These are phyloP conservation scores for Cydia strobilella DNA, from an alignment of 1,140 invertebrate species.

Conservation along the genomic window DNA sequence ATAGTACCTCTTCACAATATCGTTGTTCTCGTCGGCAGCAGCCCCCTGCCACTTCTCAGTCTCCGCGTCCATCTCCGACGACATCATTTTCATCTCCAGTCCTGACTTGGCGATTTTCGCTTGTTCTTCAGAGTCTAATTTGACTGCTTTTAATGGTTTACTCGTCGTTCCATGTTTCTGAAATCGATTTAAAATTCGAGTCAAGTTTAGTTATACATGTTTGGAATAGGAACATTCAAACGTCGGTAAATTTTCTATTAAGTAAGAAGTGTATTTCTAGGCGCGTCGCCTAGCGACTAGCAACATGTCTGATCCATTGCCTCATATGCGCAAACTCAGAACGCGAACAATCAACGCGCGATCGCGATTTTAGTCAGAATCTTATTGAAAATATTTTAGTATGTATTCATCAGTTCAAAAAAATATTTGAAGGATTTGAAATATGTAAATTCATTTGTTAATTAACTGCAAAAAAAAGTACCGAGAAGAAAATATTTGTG, in stretches of 20 bases:
- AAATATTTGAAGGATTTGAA: too few relatives aligned
- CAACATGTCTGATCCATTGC: conserved; percentile 17
- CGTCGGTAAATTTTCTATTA: neutral
- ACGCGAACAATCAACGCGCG: neutral
- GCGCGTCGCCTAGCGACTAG: neutral
- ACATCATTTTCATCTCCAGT: conserved; percentile 98
- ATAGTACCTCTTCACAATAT: conserved; percentile 94
- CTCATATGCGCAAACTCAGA: neutral
- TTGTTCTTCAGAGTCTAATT: conserved; percentile 96
- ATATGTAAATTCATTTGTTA: too few relatives aligned
- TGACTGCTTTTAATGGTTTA: conserved; percentile 95
- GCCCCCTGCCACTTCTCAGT: conserved; percentile 96
- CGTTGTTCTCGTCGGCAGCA: conserved; percentile 93
- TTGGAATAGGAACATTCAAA: conserved; percentile 50
- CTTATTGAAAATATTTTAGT: too few relatives aligned
- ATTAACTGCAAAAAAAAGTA: too few relatives aligned
- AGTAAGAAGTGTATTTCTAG: neutral
- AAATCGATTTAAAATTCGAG: conserved; percentile 25
- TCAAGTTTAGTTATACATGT: conserved; percentile 3
- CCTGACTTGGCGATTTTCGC: conserved; percentile 98
- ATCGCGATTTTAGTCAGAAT: too few relatives aligned
- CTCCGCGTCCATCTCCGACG: conserved; percentile 98
- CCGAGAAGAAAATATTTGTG: too few relatives aligned
- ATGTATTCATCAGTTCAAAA: too few relatives aligned
- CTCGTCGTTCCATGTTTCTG: conserved; percentile 98